Base-by-base conservation (phyloP, 2,113 vertebrate genomes). In the Charina bottae region DNA sequence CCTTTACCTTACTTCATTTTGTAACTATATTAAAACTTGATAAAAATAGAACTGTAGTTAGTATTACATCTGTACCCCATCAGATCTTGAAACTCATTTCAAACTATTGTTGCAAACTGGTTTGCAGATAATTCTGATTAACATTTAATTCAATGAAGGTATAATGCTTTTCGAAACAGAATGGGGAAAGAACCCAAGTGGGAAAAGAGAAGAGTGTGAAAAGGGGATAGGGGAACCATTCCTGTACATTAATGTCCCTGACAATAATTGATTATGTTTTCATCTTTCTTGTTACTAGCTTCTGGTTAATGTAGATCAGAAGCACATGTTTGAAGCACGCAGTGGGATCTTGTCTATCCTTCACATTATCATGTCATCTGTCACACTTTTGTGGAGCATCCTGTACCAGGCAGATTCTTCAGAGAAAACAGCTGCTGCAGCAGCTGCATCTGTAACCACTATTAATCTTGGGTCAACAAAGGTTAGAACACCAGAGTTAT, bases 391-490 rank as follows among this genome's bases (percentile, higher is more conserved):
- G 49, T 99, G 99, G 99, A 99, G 98, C 87, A 96, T 99, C 56
- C 97, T 99, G 84, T 98, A 99, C 91, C 98, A 98, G 94, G 99
- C 98, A 5, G 99, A 99, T 96, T 98, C 96, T 95, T 98, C 99
- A 0, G 99, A 99, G 94, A 98, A 98, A 94, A 98, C 98, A 59
- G 53, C 97, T 49, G 94, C 97, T 85, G 98, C 98, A 28, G 98
- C 98, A n/a, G 98, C 98, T 92, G 98, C 98, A 4, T 98, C 98
- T 23, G 97, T 98, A 21, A 99, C 99, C 94, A 99, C 98, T 56
- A 99, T 99, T 97, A 99, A 99, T 95, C 98, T 99, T 92, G 99
- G 99, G 64, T 99, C 99, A 94, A 99, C 99, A 89, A 99, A 99
- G 98, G 99, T 99, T 62, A 96, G 97, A 91, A 55, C 78, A 15